Percentiles rank a stretch among this genome's conserved stretches.
These are phyloP conservation scores for Danio jaintianensis DNA, from an alignment of 2,797 vertebrate species.

Conservation along the genomic window DNA sequence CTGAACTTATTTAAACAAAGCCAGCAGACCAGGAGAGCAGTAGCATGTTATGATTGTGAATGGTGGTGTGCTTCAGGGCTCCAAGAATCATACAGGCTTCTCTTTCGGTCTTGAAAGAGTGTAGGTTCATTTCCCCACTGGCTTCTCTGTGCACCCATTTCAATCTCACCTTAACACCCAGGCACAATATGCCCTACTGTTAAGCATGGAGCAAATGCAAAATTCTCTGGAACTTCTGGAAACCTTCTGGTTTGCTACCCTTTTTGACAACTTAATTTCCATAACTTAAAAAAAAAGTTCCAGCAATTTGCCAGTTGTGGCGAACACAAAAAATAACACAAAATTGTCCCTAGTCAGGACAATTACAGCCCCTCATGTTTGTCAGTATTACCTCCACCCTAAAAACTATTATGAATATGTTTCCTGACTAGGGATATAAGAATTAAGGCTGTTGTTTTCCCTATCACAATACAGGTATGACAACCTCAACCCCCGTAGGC, in stretches of 20 bases:
- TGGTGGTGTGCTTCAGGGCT: slow-evolving; percentile 64
- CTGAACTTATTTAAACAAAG: slow-evolving; percentile 75
- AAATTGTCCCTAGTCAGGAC: too few species aligned
- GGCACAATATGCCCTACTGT: slow-evolving; percentile 61
- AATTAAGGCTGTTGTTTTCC: too few species aligned
- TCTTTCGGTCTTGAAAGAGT: slow-evolving; percentile 67
- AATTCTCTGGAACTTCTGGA: neutral
- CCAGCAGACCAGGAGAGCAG: slow-evolving; percentile 67
- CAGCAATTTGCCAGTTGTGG: too few species aligned
- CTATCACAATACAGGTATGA: too few species aligned
- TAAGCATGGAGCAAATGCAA: slow-evolving; percentile 11
- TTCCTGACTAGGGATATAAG: too few species aligned
- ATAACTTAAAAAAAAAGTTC: neutral
- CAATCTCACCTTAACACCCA: slow-evolving; percentile 55
- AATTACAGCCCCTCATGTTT: too few species aligned
- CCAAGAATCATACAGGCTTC: slow-evolving; percentile 75
- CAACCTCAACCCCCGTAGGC: too few species aligned
- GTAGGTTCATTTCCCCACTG: slow-evolving; percentile 53
- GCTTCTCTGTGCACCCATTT: slow-evolving; percentile 46
- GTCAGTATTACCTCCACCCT: too few species aligned
- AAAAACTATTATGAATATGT: too few species aligned
- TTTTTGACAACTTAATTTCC: neutral
- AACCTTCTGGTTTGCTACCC: neutral
- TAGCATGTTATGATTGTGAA: slow-evolving; percentile 75
- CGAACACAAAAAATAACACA: too few species aligned